Percentiles rank a stretch among this genome's conserved stretches.
Evolutionary conservation across 2,888 invertebrate genomes (phyloP).

Genomic region (Acanthococcus lagerstroemiae): DNA sequence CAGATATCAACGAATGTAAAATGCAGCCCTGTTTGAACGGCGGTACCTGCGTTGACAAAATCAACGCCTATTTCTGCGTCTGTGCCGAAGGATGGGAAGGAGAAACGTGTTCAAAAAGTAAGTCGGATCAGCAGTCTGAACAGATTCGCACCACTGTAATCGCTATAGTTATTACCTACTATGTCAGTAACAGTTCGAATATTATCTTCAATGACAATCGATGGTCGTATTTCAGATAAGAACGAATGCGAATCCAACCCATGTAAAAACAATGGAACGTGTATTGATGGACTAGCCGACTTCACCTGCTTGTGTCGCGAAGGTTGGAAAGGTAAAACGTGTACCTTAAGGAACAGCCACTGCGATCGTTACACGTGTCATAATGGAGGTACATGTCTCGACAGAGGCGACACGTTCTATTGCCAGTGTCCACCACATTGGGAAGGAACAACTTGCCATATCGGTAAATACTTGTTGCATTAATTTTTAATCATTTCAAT

Average conservation of each 20-base stretch:
- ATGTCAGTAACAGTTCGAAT: too few species aligned
- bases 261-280: conserved; percentile 64
- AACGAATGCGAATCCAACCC: conserved; percentile 72
- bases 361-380: conserved; percentile 50
- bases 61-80: conserved; percentile 79
- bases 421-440: conserved; percentile 52
- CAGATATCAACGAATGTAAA: conserved; percentile 62
- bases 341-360: conserved; percentile 52
- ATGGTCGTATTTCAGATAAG: conserved; percentile 49
- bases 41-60: conserved; percentile 74
- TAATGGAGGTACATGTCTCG: conserved; percentile 53
- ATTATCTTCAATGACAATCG: too few species aligned
- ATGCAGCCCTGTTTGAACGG: conserved; percentile 75
- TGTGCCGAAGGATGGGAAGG: conserved; percentile 74
- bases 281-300: conserved; percentile 65
- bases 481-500: too few species aligned
- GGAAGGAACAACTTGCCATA: conserved; percentile 53
- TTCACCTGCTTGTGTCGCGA: conserved; percentile 64
- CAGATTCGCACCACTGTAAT: too few species aligned
- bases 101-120: conserved; percentile 57
- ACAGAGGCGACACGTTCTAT: conserved; percentile 52
- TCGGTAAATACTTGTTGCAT: too few species aligned
- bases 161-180: too few species aligned
- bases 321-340: conserved; percentile 58
- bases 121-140: too few species aligned